These are phyloP conservation scores for Alethe castanea DNA, from an alignment of 2,113 vertebrate species.

Conservation along the genomic window DNA sequence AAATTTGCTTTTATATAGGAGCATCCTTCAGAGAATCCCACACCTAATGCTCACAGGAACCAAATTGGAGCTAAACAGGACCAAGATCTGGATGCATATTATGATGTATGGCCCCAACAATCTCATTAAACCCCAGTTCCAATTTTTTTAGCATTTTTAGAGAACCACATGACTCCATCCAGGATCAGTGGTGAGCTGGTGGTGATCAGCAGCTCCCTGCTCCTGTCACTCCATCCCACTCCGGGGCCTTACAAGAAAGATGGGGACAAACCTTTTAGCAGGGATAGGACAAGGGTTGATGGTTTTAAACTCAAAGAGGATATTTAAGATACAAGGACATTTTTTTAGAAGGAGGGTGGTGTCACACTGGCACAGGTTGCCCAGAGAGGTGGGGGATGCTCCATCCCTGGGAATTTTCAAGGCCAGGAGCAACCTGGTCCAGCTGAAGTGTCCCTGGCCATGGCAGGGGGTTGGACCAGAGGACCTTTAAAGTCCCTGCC, in stretches of 20 bases:
- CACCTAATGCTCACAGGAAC: neutral
- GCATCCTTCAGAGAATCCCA: neutral
- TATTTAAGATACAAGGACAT: accelerated
- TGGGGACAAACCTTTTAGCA: neutral
- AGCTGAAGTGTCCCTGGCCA: neutral
- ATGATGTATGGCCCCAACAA: accelerated
- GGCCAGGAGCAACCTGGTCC: neutral
- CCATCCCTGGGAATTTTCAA: neutral
- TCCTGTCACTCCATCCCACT: neutral
- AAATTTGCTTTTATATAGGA: neutral
- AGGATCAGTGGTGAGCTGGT: neutral
- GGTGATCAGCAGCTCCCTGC: neutral
- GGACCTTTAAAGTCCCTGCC: neutral
- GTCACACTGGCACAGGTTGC: neutral
- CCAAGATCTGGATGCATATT: neutral
- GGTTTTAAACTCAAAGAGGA: neutral
- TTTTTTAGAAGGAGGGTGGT: neutral
- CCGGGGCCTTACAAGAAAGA: neutral
- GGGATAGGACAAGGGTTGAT: neutral
- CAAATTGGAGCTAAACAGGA: neutral
- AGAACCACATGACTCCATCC: neutral
- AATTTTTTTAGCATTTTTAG: neutral
- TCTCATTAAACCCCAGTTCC: neutral
- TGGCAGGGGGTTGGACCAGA: neutral
- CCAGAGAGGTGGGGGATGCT: neutral